These are phyloP conservation scores for Frankliniella fusca DNA, from an alignment of 2,888 invertebrate species.

Conservation along the genomic window DNA sequence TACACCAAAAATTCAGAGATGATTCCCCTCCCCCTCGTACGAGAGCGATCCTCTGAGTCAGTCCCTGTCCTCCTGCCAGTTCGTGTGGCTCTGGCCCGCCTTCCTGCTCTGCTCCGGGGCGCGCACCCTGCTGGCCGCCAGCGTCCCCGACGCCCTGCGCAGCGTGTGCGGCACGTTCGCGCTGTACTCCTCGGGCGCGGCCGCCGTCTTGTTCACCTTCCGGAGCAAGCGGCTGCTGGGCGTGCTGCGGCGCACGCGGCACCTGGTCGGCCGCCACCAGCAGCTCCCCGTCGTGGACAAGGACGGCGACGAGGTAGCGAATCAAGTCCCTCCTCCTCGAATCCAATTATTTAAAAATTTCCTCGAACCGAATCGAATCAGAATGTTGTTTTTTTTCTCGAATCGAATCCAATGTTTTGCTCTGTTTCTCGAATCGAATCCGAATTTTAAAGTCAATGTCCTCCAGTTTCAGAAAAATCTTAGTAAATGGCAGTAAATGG, in stretches of 20 bases:
- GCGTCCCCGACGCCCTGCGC: neutral
- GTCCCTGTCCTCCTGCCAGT: neutral
- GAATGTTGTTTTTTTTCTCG: too few species aligned
- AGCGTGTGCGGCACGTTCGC: neutral
- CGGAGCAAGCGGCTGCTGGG: neutral
- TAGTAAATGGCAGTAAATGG: too few species aligned
- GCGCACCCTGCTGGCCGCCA: neutral
- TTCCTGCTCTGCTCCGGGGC: neutral
- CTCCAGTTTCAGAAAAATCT: too few species aligned
- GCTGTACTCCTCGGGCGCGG: neutral
- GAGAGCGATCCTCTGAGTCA: too few species aligned
- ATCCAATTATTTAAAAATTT: too few species aligned
- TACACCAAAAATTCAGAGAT: too few species aligned
- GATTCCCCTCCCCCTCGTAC: too few species aligned
- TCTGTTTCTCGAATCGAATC: too few species aligned
- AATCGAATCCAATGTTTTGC: too few species aligned
- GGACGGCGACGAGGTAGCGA: conserved; percentile 41
- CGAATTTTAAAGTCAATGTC: too few species aligned
- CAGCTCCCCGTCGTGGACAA: conserved; percentile 48
- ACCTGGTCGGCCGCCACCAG: conserved; percentile 43
- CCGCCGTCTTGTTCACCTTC: neutral
- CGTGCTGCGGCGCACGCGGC: neutral
- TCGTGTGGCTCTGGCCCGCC: neutral
- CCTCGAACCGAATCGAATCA: too few species aligned
- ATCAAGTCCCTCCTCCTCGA: too few species aligned